A percentile compares a stretch with the other conserved stretches of the same genome.
phyloP scores from a whole-genome alignment of 2,797 vertebrate genomes.

The Sebastes cheni region DNA sequence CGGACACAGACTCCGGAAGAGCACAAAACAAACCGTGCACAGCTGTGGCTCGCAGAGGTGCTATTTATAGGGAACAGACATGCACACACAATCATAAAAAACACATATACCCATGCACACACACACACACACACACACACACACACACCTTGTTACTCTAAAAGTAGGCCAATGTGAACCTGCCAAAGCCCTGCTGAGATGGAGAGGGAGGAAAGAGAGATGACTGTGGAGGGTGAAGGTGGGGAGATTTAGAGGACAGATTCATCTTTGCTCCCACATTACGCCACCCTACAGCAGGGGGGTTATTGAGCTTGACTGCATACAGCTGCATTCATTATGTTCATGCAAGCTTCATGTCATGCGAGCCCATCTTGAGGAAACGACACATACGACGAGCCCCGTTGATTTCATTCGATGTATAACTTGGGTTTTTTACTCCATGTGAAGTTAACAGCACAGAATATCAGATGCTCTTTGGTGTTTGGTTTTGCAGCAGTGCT shows the following conservation, averaged over 20 bases:
- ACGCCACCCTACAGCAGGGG: constrained; percentile 43
- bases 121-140: background rate
- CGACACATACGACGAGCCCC: constrained; percentile 9
- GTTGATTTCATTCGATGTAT: constrained; percentile 4
- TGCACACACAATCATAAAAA: constrained; percentile 8
- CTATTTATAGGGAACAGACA: constrained; percentile 47
- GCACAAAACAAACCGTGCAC: constrained; percentile 17
- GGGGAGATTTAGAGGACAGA: constrained; percentile 50
- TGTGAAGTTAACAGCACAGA: background rate
- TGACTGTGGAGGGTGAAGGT: constrained; percentile 30
- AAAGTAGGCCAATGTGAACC: constrained; percentile 64
- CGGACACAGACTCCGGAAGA: constrained; percentile 2
- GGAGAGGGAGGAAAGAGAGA: constrained; percentile 21
- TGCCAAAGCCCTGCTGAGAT: constrained; percentile 56
- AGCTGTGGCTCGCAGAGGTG: constrained; percentile 45
- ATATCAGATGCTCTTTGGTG: background rate
- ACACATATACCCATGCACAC: background rate
- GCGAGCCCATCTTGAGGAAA: constrained; percentile 10
- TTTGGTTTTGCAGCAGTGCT: background rate
- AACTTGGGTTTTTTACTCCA: background rate
- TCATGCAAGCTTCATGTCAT: constrained; percentile 30
- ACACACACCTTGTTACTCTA: constrained; percentile 44
- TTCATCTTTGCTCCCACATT: constrained; percentile 37
- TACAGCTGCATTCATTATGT: constrained; percentile 53
- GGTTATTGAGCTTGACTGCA: constrained; percentile 49